Conservation (phyloP, 2,797 vertebrate species). For the Syngnathus acus region DNA sequence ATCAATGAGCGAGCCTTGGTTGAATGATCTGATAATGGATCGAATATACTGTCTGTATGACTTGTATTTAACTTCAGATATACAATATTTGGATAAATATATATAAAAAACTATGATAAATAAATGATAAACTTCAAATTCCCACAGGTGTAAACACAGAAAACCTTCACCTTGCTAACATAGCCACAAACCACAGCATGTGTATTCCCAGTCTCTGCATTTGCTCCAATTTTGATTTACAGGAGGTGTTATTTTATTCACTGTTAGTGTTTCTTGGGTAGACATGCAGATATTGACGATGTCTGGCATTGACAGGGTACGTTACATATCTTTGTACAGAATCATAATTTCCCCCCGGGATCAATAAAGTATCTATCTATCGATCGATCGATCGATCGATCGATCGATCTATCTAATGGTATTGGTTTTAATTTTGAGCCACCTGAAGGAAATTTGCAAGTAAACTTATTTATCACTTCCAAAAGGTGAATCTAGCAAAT, state of each 20-base stretch:
- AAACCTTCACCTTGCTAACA: neutral
- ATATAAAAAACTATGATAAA: neutral
- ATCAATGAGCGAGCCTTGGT: too few species aligned
- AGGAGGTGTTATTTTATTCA: neutral
- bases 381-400: too few species aligned
- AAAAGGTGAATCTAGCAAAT: slow-evolving; percentile 28
- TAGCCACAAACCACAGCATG: neutral
- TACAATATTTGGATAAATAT: neutral
- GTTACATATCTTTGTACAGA: neutral
- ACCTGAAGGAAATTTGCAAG: neutral
- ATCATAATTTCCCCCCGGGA: too few species aligned
- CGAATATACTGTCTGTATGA: neutral
- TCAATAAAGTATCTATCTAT: too few species aligned
- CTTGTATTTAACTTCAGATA: too few species aligned
- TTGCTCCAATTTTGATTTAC: neutral
- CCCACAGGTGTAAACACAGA: neutral
- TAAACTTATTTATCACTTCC: neutral
- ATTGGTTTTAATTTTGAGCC: neutral
- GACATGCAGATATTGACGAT: neutral
- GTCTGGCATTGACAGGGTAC: neutral
- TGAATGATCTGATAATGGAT: slow-evolving; percentile 12
- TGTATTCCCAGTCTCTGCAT: neutral
- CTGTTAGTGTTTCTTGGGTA: neutral
- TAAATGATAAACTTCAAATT: neutral
- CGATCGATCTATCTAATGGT: too few species aligned